phyloP scores from a whole-genome alignment of 2,113 vertebrate species.

The Ochotona princeps region DNA sequence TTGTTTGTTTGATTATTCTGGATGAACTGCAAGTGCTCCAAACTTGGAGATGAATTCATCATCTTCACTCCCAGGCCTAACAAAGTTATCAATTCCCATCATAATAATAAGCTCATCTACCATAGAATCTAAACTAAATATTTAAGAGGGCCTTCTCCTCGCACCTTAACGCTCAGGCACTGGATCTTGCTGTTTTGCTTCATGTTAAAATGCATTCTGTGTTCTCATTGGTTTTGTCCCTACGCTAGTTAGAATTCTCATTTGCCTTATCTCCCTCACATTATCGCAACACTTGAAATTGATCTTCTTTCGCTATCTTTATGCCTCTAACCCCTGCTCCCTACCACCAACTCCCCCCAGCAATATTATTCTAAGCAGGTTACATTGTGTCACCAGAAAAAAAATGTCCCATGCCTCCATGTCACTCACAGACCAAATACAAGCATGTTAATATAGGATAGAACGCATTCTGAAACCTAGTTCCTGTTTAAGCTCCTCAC shows the following conservation, averaged over 20 bases:
- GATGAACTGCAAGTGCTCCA: neutral
- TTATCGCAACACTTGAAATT: conserved; percentile 22
- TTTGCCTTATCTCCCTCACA: neutral
- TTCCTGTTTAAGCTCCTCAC: neutral
- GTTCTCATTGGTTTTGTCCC: neutral
- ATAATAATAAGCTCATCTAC: neutral
- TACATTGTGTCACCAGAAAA: neutral
- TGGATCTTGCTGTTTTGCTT: neutral
- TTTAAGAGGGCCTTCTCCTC: neutral
- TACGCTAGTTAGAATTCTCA: neutral
- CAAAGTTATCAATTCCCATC: neutral
- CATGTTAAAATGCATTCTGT: neutral
- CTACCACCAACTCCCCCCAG: neutral
- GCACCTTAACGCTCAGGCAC: neutral
- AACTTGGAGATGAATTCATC: neutral
- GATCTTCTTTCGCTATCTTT: neutral
- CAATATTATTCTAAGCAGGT: neutral
- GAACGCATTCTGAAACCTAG: neutral
- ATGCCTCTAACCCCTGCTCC: neutral
- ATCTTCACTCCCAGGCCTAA: neutral
- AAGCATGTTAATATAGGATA: neutral
- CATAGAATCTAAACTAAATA: neutral
- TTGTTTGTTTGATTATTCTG: neutral
- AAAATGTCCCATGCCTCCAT: neutral
- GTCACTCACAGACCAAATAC: neutral